Percentiles rank a stretch among this genome's conserved stretches.
Evolutionary conservation across 2,888 invertebrate species (phyloP).

Genomic region (Drosophila macrothrix): DNA sequence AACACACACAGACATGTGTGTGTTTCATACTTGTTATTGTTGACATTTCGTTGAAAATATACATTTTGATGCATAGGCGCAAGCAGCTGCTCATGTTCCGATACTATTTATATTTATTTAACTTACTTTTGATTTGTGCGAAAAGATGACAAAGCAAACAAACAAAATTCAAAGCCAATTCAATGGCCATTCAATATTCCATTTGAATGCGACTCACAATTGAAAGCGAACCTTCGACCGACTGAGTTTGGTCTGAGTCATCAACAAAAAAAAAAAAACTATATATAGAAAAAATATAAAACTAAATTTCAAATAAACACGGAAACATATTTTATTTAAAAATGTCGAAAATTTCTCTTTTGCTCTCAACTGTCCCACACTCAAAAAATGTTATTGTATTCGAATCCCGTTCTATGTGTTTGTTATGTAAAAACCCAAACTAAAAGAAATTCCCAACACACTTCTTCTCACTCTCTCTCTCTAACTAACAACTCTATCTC

Average conservation of each 20-base stretch:
- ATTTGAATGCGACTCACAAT: constrained; percentile 62
- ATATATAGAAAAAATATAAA: neutral
- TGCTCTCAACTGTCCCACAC: constrained; percentile 37
- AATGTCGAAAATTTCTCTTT: constrained; percentile 15
- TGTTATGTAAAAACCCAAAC: constrained; percentile 65
- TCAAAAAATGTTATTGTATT: constrained; percentile 62
- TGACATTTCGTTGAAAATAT: constrained; percentile 53
- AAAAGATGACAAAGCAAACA: constrained; percentile 77
- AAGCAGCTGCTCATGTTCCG: constrained; percentile 47
- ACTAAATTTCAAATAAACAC: constrained; percentile 8
- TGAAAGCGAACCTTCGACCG: constrained; percentile 61
- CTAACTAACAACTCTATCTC: constrained; percentile 37
- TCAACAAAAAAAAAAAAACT: neutral
- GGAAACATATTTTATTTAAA: neutral
- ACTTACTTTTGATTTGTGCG: constrained; percentile 47
- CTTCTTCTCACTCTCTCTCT: constrained; percentile 58
- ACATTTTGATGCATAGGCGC: constrained; percentile 63
- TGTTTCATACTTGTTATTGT: constrained; percentile 52
- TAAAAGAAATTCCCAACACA: constrained; percentile 50
- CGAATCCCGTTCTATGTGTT: constrained; percentile 68
- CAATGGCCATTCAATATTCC: constrained; percentile 41
- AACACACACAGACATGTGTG: neutral
- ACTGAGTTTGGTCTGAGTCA: constrained; percentile 68
- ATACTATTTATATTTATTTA: constrained; percentile 17
- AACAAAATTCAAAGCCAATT: constrained; percentile 63